A percentile compares a stretch with the other conserved stretches of the same genome.
Evolutionary conservation across 2,113 vertebrate genomes (phyloP).

Genomic region (Entomyzon cyanotis): DNA sequence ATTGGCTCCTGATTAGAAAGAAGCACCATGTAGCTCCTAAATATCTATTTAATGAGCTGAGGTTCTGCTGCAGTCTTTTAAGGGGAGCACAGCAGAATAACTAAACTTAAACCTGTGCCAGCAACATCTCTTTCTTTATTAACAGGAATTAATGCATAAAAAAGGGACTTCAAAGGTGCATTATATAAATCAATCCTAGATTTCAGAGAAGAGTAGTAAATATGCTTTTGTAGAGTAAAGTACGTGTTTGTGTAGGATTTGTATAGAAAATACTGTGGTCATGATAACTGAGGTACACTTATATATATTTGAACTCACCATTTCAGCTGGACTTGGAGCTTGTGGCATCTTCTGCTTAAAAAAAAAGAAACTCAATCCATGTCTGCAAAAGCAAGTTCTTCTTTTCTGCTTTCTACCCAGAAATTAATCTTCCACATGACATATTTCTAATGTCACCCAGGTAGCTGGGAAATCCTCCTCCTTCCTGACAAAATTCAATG

Average conservation of each 20-base stretch:
- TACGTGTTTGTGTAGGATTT: neutral
- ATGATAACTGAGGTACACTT: neutral
- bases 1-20: neutral
- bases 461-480: neutral
- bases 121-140: neutral
- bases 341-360: neutral
- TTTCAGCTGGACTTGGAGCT: neutral
- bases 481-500: neutral
- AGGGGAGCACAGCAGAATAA: neutral
- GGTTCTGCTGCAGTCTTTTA: neutral
- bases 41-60: neutral
- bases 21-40: neutral
- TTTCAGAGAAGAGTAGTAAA: neutral
- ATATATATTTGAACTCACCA: neutral
- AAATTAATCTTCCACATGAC: neutral
- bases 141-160: neutral
- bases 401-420: neutral
- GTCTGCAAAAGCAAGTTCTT: neutral
- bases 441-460: neutral
- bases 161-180: neutral
- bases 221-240: neutral
- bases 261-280: neutral
- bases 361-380: neutral
- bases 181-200: neutral
- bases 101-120: neutral